Evolutionary conservation across 2,888 invertebrate species (phyloP), one percentile per base, ranked within the genome.

Genomic region (Scrobipalpa costella): DNA sequence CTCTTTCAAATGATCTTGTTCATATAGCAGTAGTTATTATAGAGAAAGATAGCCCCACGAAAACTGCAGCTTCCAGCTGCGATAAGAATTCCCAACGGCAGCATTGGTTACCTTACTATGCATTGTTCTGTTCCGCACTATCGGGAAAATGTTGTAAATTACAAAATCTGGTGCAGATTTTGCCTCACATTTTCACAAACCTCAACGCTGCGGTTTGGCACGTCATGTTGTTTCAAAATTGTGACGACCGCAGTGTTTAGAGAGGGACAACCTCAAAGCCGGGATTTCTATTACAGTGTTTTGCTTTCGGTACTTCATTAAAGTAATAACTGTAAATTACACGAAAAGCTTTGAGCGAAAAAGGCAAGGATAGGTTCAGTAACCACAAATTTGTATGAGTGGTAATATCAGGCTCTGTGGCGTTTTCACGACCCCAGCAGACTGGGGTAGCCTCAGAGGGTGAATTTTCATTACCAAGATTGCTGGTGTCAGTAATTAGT

Each of bases 401-500:
- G n/a, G 44, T 15, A n/a, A 40, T 40, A 13, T 40, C 6, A 7
- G 7, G n/a, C 15, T n/a, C 6, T 44, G 5, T 44, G 6, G 3
- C n/a, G 5, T 44, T 44, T 44, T 44, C 44, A n/a, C 44, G 15
- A 15, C 15, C 15, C 7, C 44, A n/a, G 1, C 1, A n/a, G 44
- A 44, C 13, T 44, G 15, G 44, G 44, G n/a, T 7, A 57, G n/a
- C n/a, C 15, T 36, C 15, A 7, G 19, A n/a, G 17, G 57, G 38
- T 11, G 40, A 36, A 38, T 59, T 59, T 58, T 58, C 59, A 60
- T 60, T 47, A 40, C 49, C 0, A 15, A 49, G 34, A 60, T 60
- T 47, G 80, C 78, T 73, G 73, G 74, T 75, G 73, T 69, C 67
- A 70, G 76, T 80, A 84, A 84, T 84, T 84, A 84, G 81, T 72